These are phyloP conservation scores for Clarias magur DNA, from an alignment of 2,113 vertebrate species.

Conservation along the genomic window DNA sequence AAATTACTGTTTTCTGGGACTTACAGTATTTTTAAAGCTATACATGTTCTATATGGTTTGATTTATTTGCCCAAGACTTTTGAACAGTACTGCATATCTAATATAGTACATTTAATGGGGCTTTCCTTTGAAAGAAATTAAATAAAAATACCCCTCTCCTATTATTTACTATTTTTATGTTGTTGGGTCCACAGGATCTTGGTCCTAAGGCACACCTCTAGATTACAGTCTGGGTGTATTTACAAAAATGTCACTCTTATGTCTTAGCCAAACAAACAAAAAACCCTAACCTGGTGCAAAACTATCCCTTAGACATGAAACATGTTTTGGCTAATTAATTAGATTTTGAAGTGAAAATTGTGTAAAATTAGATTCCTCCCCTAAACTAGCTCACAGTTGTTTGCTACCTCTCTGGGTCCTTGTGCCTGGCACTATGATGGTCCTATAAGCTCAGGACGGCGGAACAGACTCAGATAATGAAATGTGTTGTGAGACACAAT, in stretches of 20 bases:
- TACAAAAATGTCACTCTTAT: background rate
- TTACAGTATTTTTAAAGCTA: no score
- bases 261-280: no score
- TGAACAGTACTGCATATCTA: background rate
- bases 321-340: background rate
- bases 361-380: background rate
- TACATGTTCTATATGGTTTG: no score
- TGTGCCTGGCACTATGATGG: background rate
- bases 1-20: no score
- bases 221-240: background rate
- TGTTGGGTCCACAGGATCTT: background rate
- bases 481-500: conserved; percentile 41
- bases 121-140: background rate
- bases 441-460: background rate
- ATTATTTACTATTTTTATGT: background rate
- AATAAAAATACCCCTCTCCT: background rate
- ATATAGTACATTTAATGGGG: background rate
- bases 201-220: background rate
- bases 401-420: background rate
- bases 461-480: conserved; percentile 31
- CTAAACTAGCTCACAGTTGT: background rate
- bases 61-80: no score
- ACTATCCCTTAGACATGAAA: background rate
- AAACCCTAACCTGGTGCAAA: background rate
- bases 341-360: background rate